A percentile compares a stretch with the other conserved stretches of the same genome.
These are phyloP conservation scores for Notodonta dromedarius DNA, from an alignment of 2,888 invertebrate genomes.

Conservation along the genomic window DNA sequence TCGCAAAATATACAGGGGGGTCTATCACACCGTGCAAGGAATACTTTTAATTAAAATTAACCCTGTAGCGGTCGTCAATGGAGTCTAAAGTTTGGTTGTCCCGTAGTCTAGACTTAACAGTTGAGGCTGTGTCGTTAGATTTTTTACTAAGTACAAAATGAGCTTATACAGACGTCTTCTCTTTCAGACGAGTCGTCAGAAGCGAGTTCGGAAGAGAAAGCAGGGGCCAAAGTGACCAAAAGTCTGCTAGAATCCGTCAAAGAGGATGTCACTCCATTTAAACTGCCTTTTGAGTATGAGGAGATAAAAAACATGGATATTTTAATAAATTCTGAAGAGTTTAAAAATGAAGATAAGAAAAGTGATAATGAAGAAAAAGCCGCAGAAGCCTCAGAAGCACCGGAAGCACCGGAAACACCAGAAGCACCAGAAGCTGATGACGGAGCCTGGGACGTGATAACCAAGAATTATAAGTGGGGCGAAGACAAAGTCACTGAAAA, in stretches of 20 bases:
- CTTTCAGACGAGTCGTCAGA: neutral
- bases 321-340: neutral
- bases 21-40: too few relatives aligned
- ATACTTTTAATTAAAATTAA: too few relatives aligned
- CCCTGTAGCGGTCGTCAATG: too few relatives aligned
- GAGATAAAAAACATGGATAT: neutral
- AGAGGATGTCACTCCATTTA: neutral
- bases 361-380: neutral
- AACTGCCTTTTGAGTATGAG: neutral
- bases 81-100: too few relatives aligned
- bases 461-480: constrained; percentile 4
- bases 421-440: neutral
- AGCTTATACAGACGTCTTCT: neutral
- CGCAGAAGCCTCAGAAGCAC: neutral
- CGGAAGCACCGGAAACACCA: neutral
- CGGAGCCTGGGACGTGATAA: neutral
- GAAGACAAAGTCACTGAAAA: neutral
- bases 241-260: neutral
- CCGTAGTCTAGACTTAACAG: too few relatives aligned
- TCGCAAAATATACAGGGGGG: too few relatives aligned
- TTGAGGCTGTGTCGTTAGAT: too few relatives aligned
- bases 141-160: too few relatives aligned
- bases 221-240: neutral
- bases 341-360: neutral
- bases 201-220: neutral